Conservation (phyloP, 2,113 vertebrate genomes). For the Erythrolamprus reginae region DNA sequence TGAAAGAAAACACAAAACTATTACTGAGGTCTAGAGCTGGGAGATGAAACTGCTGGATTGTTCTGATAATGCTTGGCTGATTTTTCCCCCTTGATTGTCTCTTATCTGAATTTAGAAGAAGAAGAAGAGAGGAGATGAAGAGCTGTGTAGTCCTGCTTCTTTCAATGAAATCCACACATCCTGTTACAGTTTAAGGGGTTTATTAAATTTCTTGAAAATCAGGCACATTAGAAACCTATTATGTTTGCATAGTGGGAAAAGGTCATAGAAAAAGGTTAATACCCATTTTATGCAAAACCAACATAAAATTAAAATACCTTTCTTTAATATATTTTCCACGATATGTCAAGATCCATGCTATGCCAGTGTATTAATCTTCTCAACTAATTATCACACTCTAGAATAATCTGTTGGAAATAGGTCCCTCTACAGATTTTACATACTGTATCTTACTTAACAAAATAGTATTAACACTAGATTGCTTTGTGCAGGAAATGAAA, state of each 20-base stretch:
- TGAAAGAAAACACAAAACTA: neutral
- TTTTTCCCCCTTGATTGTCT: neutral
- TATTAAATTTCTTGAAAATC: neutral
- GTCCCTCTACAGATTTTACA: conserved; percentile 45
- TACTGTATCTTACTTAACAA: conserved; percentile 44
- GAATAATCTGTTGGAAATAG: conserved; percentile 49
- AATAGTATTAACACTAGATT: conserved; percentile 24
- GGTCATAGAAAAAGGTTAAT: neutral
- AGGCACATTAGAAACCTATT: neutral
- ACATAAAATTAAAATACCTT: conserved; percentile 33
- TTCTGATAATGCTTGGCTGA: neutral
- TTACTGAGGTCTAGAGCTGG: neutral
- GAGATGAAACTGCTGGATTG: neutral
- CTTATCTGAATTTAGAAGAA: neutral
- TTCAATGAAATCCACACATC: neutral
- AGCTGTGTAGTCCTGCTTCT: neutral
- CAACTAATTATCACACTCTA: conserved; percentile 55
- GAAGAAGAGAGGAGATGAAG: neutral
- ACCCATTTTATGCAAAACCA: neutral
- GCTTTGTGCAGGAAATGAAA: conserved; percentile 16
- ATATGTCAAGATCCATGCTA: conserved; percentile 49
- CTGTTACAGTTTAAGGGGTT: neutral
- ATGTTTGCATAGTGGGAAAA: neutral
- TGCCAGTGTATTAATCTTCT: conserved; percentile 53
- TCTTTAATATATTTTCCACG: conserved; percentile 48